Conservation (phyloP, 2,888 invertebrate genomes). For the Heteromurus nitidus region DNA sequence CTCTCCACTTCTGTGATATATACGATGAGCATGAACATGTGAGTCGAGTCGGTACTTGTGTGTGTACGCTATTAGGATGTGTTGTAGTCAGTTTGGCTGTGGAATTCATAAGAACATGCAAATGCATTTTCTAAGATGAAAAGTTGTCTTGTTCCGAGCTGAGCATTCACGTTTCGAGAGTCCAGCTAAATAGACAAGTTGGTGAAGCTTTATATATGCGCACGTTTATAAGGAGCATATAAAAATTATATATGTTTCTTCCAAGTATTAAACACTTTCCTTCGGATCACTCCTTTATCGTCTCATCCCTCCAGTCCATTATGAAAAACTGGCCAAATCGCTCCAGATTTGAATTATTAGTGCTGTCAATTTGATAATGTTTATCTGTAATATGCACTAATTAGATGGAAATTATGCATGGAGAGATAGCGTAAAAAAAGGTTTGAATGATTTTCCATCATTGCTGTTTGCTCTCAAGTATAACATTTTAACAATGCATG, state of each 20-base stretch:
- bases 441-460: conserved; percentile 22
- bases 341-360: conserved; percentile 72
- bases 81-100: no score
- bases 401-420: conserved; percentile 73
- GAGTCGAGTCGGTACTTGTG: no score
- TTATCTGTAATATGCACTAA: conserved; percentile 71
- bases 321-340: conserved; percentile 68
- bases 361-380: conserved; percentile 70
- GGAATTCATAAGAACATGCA: no score
- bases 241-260: background rate
- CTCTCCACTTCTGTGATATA: background rate
- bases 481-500: background rate
- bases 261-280: background rate
- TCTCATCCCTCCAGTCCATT: conserved; percentile 23
- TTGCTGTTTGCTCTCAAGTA: background rate
- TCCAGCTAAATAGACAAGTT: no score
- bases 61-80: no score
- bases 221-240: no score
- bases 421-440: conserved; percentile 35
- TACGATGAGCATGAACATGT: background rate
- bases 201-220: no score
- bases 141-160: no score
- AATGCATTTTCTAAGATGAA: no score
- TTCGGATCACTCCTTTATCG: background rate
- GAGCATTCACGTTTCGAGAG: no score